phyloP scores from a whole-genome alignment of 2,888 invertebrate genomes.

The Acrocera orbiculus region DNA sequence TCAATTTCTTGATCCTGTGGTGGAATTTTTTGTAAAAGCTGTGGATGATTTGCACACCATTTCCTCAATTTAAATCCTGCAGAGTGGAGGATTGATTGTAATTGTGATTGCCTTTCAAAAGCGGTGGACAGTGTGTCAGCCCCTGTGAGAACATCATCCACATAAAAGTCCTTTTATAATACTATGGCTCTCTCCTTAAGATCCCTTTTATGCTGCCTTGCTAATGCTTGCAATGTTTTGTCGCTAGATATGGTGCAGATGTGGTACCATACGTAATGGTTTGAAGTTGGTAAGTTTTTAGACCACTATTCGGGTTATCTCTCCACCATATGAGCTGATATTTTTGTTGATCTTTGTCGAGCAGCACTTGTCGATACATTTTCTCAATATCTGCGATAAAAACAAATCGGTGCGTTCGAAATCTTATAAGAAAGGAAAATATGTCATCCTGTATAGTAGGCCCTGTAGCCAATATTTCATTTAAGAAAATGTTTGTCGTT shows the following conservation, averaged over 20 bases:
- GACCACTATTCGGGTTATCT: neutral
- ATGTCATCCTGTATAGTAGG: neutral
- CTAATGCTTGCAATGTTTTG: neutral
- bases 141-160: conserved; percentile 3
- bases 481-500: neutral
- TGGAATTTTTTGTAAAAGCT: neutral
- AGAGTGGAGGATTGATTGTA: neutral
- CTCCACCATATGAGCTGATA: neutral
- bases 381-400: conserved; percentile 1
- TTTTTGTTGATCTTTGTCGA: neutral
- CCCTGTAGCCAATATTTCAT: neutral
- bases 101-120: neutral
- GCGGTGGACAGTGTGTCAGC: neutral
- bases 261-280: conserved; percentile 1
- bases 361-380: neutral
- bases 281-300: neutral
- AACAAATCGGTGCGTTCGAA: neutral
- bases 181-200: neutral
- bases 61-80: neutral
- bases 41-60: neutral
- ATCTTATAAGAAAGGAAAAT: neutral
- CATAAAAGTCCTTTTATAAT: conserved; percentile 3
- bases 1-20: neutral
- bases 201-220: neutral
- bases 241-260: conserved; percentile 2